Conservation (phyloP, 2,113 vertebrate species). For the Eudorcas thomsonii region DNA sequence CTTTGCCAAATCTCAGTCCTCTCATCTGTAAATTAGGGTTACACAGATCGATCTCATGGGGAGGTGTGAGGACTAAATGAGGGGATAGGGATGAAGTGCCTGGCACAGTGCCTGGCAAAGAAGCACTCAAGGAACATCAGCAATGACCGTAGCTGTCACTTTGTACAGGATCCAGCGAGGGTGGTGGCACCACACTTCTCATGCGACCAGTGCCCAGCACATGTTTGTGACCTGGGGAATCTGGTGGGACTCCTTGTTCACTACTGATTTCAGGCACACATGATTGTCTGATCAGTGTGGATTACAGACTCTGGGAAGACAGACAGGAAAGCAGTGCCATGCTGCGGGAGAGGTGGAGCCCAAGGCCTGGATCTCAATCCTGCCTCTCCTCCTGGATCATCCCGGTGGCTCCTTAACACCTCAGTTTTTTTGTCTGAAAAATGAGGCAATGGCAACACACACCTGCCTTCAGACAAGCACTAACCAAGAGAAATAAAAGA, state of each 20-base stretch:
- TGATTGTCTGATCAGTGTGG: neutral
- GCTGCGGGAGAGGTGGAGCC: fast-evolving
- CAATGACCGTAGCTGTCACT: fast-evolving
- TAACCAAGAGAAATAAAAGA: neutral
- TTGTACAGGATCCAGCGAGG: neutral
- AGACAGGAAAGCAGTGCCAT: neutral
- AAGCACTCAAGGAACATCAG: no score
- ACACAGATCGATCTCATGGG: neutral
- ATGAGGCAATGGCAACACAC: neutral
- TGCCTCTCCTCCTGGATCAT: neutral
- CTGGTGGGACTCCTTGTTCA: no score
- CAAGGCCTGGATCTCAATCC: no score
- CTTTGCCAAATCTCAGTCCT: neutral
- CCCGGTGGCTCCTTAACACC: neutral
- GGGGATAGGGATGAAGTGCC: neutral
- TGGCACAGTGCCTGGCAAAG: neutral
- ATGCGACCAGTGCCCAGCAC: fast-evolving
- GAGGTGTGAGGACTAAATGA: neutral
- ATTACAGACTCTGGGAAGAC: neutral
- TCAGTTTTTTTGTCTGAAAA: neutral
- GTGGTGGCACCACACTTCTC: neutral
- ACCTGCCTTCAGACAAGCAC: neutral
- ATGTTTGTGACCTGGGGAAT: neutral
- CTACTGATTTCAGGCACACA: neutral
- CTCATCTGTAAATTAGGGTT: neutral